Evolutionary conservation across 2,113 vertebrate genomes (phyloP).

Genomic region (Ondatra zibethicus): DNA sequence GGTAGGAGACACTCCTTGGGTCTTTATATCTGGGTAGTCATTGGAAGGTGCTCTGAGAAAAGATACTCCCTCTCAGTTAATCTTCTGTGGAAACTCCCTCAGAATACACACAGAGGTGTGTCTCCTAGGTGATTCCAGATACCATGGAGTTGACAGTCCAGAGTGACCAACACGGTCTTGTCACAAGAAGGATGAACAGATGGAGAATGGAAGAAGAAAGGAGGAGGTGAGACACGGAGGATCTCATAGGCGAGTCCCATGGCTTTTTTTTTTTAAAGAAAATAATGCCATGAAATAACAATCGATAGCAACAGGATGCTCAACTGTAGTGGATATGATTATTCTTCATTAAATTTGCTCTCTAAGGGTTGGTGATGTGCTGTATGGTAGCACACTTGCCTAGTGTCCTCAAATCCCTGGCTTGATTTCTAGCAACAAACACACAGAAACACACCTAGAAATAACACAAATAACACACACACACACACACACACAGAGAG

Average conservation of each 20-base stretch:
- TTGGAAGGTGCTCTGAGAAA: neutral
- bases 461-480: neutral
- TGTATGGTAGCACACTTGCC: neutral
- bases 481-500: neutral
- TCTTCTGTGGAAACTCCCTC: neutral
- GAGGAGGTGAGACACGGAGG: too few relatives aligned
- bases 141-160: neutral
- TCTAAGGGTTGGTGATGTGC: neutral
- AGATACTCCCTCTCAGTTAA: too few relatives aligned
- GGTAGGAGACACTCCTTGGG: neutral
- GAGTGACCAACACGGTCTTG: neutral
- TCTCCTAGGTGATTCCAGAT: neutral
- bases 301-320: neutral
- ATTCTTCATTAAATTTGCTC: neutral
- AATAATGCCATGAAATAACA: constrained; percentile 35
- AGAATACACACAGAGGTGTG: neutral
- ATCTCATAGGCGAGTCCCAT: neutral
- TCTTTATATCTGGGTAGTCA: neutral
- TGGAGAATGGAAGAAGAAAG: neutral
- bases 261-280: neutral
- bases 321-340: neutral
- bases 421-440: neutral
- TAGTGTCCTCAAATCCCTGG: neutral
- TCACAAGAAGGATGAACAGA: neutral
- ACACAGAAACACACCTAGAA: neutral